Evolutionary conservation across 2,797 vertebrate genomes (phyloP).

Genomic region (Chelon auratus): DNA sequence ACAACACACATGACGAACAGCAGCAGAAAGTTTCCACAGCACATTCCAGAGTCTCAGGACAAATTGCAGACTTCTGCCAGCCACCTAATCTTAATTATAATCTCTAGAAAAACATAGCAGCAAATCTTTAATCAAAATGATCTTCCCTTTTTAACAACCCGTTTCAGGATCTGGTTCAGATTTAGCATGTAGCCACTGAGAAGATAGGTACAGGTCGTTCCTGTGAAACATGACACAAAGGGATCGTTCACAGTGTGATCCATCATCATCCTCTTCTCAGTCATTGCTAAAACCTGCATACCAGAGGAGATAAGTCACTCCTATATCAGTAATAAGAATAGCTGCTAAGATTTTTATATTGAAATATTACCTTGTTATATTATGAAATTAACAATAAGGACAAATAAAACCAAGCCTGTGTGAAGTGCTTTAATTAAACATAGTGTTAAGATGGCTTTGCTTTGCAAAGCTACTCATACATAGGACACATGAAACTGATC

Average conservation of each 20-base stretch:
- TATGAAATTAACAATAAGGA: neutral
- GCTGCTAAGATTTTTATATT: neutral
- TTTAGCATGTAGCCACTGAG: too few species aligned
- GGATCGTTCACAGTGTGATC: neutral
- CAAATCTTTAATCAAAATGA: neutral
- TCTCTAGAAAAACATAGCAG: neutral
- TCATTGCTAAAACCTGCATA: neutral
- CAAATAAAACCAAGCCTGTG: neutral
- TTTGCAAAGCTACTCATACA: slow-evolving; percentile 30
- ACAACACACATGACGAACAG: neutral
- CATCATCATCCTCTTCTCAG: slow-evolving; percentile 3
- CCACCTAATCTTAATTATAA: neutral
- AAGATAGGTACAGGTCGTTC: neutral
- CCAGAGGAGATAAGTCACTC: neutral
- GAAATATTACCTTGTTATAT: neutral
- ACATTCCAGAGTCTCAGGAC: neutral
- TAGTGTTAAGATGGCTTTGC: slow-evolving; percentile 12
- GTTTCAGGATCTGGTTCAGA: too few species aligned
- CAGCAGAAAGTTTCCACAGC: neutral
- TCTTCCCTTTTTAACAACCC: too few species aligned
- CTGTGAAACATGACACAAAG: neutral
- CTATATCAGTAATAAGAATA: neutral
- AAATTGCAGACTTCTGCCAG: neutral
- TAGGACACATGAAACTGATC: slow-evolving; percentile 23
- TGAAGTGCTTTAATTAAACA: slow-evolving; percentile 47